Conservation (phyloP, 2,113 vertebrate genomes). For the Probosciger aterrimus region DNA sequence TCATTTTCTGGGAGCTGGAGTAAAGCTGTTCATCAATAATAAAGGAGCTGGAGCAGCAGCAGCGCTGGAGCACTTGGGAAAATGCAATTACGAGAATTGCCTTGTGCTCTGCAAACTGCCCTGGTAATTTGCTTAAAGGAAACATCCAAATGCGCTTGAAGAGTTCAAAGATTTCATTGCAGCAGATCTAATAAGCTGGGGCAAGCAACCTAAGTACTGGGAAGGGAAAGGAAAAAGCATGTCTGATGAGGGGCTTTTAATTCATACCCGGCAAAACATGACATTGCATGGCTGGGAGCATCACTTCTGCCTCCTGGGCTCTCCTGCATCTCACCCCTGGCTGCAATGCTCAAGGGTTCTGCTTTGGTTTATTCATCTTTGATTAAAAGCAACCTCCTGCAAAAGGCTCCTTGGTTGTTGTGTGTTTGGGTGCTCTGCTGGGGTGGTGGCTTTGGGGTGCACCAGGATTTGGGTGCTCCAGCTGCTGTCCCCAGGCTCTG, state of each 20-base stretch:
- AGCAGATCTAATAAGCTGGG: not conserved
- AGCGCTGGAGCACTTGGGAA: not conserved
- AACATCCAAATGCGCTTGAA: not conserved
- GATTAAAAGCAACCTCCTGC: not conserved
- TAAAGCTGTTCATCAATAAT: not conserved
- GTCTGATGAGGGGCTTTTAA: not conserved
- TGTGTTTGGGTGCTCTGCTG: rapidly evolving
- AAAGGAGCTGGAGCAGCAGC: not conserved
- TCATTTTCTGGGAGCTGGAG: not conserved
- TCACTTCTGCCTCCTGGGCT: not conserved
- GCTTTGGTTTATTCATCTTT: not conserved
- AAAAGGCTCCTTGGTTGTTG: rapidly evolving
- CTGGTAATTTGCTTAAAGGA: not conserved
- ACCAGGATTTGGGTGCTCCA: not conserved
- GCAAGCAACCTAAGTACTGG: not conserved
- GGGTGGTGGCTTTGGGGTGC: rapidly evolving
- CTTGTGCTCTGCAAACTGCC: not conserved
- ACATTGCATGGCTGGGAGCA: not conserved
- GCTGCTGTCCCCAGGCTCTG: rapidly evolving
- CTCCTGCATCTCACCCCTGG: rapidly evolving
- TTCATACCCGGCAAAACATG: not conserved
- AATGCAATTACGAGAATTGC: constrained; percentile 27
- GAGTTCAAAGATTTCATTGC: not conserved
- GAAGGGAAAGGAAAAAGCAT: not conserved
- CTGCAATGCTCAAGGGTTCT: not conserved